A percentile compares a stretch with the other conserved stretches of the same genome.
Conservation (phyloP, 2,888 invertebrate genomes). For the Andrena haemorrhoa region DNA sequence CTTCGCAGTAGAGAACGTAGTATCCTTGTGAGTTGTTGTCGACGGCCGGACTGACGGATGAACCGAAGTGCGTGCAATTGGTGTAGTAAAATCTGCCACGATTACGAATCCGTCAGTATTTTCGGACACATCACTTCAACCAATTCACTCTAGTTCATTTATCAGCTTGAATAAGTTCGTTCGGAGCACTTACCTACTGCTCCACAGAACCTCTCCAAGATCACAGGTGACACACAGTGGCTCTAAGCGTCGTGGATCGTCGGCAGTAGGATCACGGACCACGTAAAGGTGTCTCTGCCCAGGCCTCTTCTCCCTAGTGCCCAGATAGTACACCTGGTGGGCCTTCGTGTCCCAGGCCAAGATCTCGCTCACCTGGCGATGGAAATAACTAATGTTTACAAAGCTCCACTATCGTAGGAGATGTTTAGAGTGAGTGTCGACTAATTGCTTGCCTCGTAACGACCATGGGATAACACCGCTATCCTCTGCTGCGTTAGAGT, state of each 20-base stretch:
- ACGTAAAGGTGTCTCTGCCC: conserved; percentile 96
- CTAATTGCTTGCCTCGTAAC: conserved; percentile 89
- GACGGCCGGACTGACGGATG: conserved; percentile 87
- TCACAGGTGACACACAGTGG: conserved; percentile 96
- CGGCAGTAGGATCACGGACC: conserved; percentile 91
- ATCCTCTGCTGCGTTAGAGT: conserved; percentile 93
- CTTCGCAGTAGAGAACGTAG: conserved; percentile 95
- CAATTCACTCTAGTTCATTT: background rate
- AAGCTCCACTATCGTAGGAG: background rate
- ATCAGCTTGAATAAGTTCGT: background rate
- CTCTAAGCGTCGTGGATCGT: conserved; percentile 89
- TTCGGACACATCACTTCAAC: too few species aligned
- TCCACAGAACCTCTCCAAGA: conserved; percentile 90
- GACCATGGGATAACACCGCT: conserved; percentile 94
- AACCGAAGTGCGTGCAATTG: conserved; percentile 95
- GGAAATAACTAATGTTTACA: background rate
- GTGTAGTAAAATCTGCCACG: conserved; percentile 88
- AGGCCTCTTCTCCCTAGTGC: conserved; percentile 93
- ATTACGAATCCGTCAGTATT: background rate
- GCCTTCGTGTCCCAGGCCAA: conserved; percentile 94
- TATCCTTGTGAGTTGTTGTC: conserved; percentile 77
- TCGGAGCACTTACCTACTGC: conserved; percentile 87
- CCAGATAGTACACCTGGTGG: conserved; percentile 91
- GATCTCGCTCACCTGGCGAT: conserved; percentile 87
- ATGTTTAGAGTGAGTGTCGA: too few species aligned